These are phyloP conservation scores for Psilanteris sp. DNA, from an alignment of 1,140 invertebrate species.

Conservation along the genomic window DNA sequence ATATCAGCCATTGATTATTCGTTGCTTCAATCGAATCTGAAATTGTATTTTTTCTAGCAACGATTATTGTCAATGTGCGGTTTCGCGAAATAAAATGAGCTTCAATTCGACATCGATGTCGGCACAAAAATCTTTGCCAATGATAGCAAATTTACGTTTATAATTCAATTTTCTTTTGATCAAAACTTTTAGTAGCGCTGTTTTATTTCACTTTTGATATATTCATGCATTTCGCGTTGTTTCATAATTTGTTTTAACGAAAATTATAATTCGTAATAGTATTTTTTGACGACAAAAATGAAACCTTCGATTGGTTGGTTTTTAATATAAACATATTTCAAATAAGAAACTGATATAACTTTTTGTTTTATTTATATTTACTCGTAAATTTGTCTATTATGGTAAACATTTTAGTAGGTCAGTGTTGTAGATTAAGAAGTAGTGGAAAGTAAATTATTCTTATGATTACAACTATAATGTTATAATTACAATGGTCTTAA, in stretches of 20 bases:
- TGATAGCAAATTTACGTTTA: conserved; percentile 18
- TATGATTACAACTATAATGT: conserved; percentile 73
- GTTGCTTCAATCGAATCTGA: conserved; percentile 55
- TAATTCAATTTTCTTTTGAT: too few species aligned
- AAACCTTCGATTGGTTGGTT: too few species aligned
- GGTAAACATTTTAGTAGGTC: conserved; percentile 43
- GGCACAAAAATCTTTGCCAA: conserved; percentile 17
- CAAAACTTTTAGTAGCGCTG: too few species aligned
- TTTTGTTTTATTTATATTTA: too few species aligned
- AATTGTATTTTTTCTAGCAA: conserved; percentile 70
- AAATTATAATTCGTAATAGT: too few species aligned
- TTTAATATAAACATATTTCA: too few species aligned
- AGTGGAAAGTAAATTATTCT: conserved; percentile 66
- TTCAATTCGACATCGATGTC: conserved; percentile 43
- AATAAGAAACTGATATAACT: too few species aligned
- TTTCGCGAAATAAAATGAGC: conserved; percentile 23
- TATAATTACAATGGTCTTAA: conserved; percentile 75
- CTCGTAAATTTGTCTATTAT: too few species aligned
- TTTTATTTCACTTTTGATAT: too few species aligned
- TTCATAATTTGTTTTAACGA: conserved; percentile 12
- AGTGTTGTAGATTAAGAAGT: conserved; percentile 68
- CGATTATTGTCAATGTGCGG: conserved; percentile 41
- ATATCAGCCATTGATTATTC: conserved; percentile 58
- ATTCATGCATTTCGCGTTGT: too few species aligned
- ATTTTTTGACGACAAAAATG: too few species aligned